These are phyloP conservation scores for Henicopernis longicauda DNA, from an alignment of 2,113 vertebrate genomes.

Conservation along the genomic window DNA sequence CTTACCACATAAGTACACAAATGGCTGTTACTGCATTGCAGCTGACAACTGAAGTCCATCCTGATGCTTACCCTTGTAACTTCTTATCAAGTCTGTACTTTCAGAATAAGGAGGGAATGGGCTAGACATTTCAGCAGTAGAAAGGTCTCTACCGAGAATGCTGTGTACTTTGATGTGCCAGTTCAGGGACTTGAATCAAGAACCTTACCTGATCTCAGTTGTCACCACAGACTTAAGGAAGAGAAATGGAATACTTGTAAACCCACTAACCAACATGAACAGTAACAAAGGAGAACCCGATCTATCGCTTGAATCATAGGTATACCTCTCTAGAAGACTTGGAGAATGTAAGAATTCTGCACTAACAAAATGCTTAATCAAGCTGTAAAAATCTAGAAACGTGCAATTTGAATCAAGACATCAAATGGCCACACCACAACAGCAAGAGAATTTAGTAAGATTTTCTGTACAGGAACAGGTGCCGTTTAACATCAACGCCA, in stretches of 20 bases:
- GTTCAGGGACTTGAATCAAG: background rate
- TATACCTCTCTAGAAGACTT: background rate
- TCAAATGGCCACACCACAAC: background rate
- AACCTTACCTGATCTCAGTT: background rate
- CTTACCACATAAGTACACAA: background rate
- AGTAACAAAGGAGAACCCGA: background rate
- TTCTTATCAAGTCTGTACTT: background rate
- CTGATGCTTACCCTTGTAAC: background rate
- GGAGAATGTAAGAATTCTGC: background rate
- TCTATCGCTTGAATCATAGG: background rate
- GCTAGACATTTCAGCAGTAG: background rate
- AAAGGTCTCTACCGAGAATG: background rate
- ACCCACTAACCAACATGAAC: background rate
- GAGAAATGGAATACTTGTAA: background rate
- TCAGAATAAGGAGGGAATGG: background rate
- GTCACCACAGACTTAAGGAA: background rate
- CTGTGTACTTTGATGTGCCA: background rate
- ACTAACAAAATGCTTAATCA: background rate
- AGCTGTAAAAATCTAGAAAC: background rate
- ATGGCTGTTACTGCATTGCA: background rate
- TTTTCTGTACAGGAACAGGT: background rate
- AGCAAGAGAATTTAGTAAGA: background rate
- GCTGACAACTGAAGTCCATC: background rate
- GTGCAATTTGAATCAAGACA: background rate
- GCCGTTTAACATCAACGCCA: rapidly evolving